Evolutionary conservation across 1,140 invertebrate species (phyloP), one percentile per base, ranked within the genome.

Genomic region (Drosophila kurseongensis): DNA sequence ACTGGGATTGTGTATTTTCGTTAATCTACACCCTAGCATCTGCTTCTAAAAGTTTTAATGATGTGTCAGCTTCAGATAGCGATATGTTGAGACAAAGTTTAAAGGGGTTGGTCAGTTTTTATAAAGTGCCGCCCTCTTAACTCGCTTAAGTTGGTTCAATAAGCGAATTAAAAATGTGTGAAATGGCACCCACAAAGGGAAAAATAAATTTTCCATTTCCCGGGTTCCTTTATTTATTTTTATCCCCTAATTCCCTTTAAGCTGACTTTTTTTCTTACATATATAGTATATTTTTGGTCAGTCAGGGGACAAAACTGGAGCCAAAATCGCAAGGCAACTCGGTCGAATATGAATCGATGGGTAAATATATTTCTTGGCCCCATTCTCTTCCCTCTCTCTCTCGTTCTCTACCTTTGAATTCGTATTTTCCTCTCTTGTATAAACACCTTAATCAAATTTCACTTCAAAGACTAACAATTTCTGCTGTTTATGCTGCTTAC

Each of bases 371-470:
- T 48, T 57, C 51, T n/a, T 50, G n/a, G 51, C 29, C 65, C 36
- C 36, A 47, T 29, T 35, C 42, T 18, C 23, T 59, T 52, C 45
- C 3, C 35, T 10, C 4, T 23, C 61, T 52, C 63, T 12, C 27
- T n/a, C 7, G n/a, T 45, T 38, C 59, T 32, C 35, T 35, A 9
- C 40, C 50, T 40, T 5, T 27, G 42, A 38, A 27, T 48, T 27
- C 9, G 44, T 66, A 54, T 42, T 38, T 27, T 14, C 6, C 32
- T 35, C 47, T 69, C 36, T 51, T 60, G 69, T 72, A 58, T 81
- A 77, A 81, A 81, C 73, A 81, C 56, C 67, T 73, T 59, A 47
- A 83, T 76, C 41, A 57, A 41, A 63, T 73, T 81, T 72, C 65
- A 80, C 65, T 62, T 80, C 78, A 81, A 80, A 80, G 78, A 47